These are phyloP conservation scores for Oscheius sp. DNA, from an alignment of 1,140 invertebrate species.

Conservation along the genomic window DNA sequence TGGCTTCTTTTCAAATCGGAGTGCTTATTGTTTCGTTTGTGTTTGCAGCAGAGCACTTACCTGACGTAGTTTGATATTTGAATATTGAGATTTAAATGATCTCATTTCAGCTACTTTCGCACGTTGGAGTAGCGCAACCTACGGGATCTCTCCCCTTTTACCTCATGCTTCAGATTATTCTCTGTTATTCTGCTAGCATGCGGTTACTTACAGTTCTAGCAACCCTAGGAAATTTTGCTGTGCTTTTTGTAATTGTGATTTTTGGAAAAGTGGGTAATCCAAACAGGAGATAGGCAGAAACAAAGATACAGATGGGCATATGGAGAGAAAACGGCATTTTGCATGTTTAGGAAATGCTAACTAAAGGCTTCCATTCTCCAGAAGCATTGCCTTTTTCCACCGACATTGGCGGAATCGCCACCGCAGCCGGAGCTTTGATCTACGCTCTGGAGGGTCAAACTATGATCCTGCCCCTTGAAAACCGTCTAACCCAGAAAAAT, in stretches of 20 bases:
- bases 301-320: conserved; percentile 39
- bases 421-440: conserved; percentile 51
- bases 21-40: conserved; percentile 22
- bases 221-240: conserved; percentile 18
- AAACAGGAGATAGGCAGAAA: neutral
- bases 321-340: conserved; percentile 45
- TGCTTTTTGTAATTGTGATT: conserved; percentile 14
- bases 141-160: conserved; percentile 18
- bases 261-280: conserved; percentile 5
- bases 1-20: conserved; percentile 21
- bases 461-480: conserved; percentile 57
- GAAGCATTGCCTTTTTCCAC: conserved; percentile 46
- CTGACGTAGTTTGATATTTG: conserved; percentile 1
- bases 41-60: conserved; percentile 17
- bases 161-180: conserved; percentile 19
- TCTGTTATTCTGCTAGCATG: conserved; percentile 17
- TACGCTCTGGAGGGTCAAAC: conserved; percentile 59
- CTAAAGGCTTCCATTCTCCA: conserved; percentile 34
- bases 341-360: conserved; percentile 47
- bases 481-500: conserved; percentile 46
- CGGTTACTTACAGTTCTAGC: conserved; percentile 15
- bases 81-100: conserved; percentile 12
- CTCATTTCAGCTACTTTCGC: too few species aligned
- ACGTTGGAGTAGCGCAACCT: neutral
- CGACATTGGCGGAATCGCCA: conserved; percentile 49